Base-by-base conservation (phyloP, 2,797 vertebrate genomes). In the Halcyon badia region DNA sequence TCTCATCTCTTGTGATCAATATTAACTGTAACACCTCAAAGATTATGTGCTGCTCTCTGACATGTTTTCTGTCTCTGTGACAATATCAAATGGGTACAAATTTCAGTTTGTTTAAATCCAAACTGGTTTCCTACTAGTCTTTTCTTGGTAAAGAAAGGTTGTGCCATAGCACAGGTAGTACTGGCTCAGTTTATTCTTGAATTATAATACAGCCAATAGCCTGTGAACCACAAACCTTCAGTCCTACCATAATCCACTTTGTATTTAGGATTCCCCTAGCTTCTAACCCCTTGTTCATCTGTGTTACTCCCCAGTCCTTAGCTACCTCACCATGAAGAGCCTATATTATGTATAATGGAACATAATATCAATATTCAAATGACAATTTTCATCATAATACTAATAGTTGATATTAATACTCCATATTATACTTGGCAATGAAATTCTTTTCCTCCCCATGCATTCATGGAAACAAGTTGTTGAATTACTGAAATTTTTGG, bases 21-120 rank as follows among this genome's bases (percentile, higher is more conserved):
- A 86, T 79, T 88, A 86, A 78, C 87, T 91, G 46, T 80, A 49
- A 37, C 46, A 88, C 57, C 60, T 78, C 49, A 62, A 93, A 85
- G 81, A 92, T 83, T 91, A 66, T 41, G 44, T 93, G 79, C 62
- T 77, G 87, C 75, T 94, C 81, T 92, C 75, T 96, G 62, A 95
- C n/a, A 22, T 75, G 51, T 93, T 85, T 95, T 97, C 84, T 87
- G 6, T 80, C 94, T 91, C 78, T 93, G 65, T 94, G 94, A 96
- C 87, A 95, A 87, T 78, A 92, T 96, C 65, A 95, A 89, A 70
- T 61, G 54, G 44, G 72, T 91, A 71, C 57, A 97, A 96, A 97
- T 94, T 91, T 96, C 80, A 95, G 57, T 86, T 84, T 86, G 48
- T 87, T 95, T 94, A 90, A 97, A 93, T 83, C 79, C 82, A 85